Conservation (phyloP, 1,140 invertebrate species). For the Zophobas morio region DNA sequence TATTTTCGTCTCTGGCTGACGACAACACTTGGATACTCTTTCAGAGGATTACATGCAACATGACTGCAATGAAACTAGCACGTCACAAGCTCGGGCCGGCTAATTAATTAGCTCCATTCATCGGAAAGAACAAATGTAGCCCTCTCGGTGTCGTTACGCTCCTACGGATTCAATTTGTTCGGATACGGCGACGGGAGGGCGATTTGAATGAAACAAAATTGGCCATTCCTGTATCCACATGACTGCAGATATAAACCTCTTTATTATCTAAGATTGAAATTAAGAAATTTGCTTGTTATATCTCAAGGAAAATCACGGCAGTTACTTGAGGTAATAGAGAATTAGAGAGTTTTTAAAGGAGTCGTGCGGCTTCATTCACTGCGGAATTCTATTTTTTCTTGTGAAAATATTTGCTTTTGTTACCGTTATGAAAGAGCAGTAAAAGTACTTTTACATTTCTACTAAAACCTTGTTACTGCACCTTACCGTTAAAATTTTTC, state of each 20-base stretch:
- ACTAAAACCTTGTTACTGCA: slow-evolving; percentile 27
- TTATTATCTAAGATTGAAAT: neutral
- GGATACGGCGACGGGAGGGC: slow-evolving; percentile 52
- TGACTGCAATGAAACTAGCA: slow-evolving; percentile 51
- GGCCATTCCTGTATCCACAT: slow-evolving; percentile 51
- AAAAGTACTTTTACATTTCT: slow-evolving; percentile 19
- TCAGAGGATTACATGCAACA: slow-evolving; percentile 53
- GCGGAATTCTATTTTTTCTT: slow-evolving; percentile 2
- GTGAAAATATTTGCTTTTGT: slow-evolving; percentile 9
- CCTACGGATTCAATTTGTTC: slow-evolving; percentile 63
- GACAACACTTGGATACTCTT: slow-evolving; percentile 46
- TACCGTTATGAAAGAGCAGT: slow-evolving; percentile 11
- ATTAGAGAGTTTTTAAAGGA: neutral
- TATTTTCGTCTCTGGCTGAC: slow-evolving; percentile 30
- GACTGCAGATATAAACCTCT: slow-evolving; percentile 1
- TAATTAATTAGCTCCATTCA: slow-evolving; percentile 66
- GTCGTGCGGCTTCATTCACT: neutral
- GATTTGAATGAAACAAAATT: slow-evolving; percentile 61
- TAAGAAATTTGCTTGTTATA: neutral
- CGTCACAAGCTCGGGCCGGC: slow-evolving; percentile 55
- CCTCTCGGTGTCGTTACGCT: slow-evolving; percentile 63
- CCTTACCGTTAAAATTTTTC: slow-evolving; percentile 26
- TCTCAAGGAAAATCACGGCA: too few species aligned
- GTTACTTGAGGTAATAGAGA: neutral
- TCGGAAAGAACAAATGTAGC: slow-evolving; percentile 64